phyloP scores from a whole-genome alignment of 2,797 vertebrate genomes.

The Notolepis coatsorum region DNA sequence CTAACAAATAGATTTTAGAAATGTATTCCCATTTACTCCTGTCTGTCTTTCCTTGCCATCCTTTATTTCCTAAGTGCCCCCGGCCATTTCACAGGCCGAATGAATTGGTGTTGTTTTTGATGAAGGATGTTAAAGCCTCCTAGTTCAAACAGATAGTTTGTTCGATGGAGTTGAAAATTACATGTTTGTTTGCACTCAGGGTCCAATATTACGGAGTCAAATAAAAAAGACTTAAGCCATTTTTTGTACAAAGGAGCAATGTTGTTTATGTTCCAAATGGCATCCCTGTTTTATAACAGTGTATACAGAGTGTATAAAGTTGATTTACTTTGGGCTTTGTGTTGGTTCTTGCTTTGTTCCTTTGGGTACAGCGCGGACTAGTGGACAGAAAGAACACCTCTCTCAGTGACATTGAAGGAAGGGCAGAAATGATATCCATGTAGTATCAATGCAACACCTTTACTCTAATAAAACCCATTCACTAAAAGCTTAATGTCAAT shows the following conservation, averaged over 20 bases:
- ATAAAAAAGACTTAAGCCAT: not conserved
- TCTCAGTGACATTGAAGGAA: not conserved
- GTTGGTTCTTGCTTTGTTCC: constrained; percentile 38
- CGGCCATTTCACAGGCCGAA: constrained; percentile 18
- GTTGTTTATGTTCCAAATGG: constrained; percentile 1
- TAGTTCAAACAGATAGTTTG: not conserved
- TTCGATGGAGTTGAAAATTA: constrained; percentile 23
- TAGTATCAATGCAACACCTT: too few relatives aligned
- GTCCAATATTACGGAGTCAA: constrained; percentile 1
- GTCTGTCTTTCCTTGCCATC: constrained; percentile 42
- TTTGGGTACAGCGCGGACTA: constrained; percentile 91
- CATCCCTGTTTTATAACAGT: not conserved
- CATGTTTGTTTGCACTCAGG: constrained; percentile 1
- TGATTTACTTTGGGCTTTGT: not conserved
- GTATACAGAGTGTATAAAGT: constrained; percentile 1
- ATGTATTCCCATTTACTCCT: constrained; percentile 52
- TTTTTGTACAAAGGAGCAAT: constrained; percentile 2
- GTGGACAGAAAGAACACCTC: constrained; percentile 75
- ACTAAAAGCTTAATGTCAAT: not conserved
- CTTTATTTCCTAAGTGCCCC: constrained; percentile 24
- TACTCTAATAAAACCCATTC: not conserved
- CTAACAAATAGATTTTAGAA: constrained; percentile 51
- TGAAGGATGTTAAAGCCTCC: constrained; percentile 29
- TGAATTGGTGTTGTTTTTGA: constrained; percentile 36
- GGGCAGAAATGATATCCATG: not conserved